Evolutionary conservation across 2,888 invertebrate genomes (phyloP).

Genomic region (Dorcus parallelipipedus): DNA sequence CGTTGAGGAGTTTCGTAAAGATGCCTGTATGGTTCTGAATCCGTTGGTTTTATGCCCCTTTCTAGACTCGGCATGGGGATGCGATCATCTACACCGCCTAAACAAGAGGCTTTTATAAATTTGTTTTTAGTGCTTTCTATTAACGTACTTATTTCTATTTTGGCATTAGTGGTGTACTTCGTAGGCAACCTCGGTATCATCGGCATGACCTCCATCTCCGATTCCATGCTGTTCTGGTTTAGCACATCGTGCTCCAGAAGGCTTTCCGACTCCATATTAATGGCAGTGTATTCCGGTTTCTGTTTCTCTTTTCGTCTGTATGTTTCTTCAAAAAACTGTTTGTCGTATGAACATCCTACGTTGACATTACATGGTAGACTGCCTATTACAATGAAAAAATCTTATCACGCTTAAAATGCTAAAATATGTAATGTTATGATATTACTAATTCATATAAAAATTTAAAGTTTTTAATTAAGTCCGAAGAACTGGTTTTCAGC

Average conservation of each 20-base stretch:
- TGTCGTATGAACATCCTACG: slow-evolving; percentile 34
- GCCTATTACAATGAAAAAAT: slow-evolving; percentile 29
- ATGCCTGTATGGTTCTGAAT: too few species aligned
- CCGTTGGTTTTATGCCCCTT: too few species aligned
- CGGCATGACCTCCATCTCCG: slow-evolving; percentile 33
- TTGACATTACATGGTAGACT: slow-evolving; percentile 48
- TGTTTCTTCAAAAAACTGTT: slow-evolving; percentile 44
- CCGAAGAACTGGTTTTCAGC: too few species aligned
- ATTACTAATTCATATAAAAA: too few species aligned
- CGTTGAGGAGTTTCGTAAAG: too few species aligned
- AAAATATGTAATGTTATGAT: too few species aligned
- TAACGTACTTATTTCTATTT: background rate
- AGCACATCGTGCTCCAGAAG: slow-evolving; percentile 41
- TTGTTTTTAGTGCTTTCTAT: too few species aligned
- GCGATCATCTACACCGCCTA: background rate
- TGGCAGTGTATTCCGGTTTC: slow-evolving; percentile 31
- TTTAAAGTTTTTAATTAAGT: too few species aligned
- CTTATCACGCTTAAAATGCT: background rate
- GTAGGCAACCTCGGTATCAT: slow-evolving; percentile 45
- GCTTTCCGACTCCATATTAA: slow-evolving; percentile 39
- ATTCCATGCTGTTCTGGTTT: slow-evolving; percentile 33
- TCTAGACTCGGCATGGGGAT: background rate
- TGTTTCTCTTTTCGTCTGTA: slow-evolving; percentile 31
- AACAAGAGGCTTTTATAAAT: background rate
- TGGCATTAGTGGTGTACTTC: background rate